Evolutionary conservation across 2,888 invertebrate species (phyloP), one percentile per base, ranked within the genome.

Genomic region (Stenichneumon culpator): DNA sequence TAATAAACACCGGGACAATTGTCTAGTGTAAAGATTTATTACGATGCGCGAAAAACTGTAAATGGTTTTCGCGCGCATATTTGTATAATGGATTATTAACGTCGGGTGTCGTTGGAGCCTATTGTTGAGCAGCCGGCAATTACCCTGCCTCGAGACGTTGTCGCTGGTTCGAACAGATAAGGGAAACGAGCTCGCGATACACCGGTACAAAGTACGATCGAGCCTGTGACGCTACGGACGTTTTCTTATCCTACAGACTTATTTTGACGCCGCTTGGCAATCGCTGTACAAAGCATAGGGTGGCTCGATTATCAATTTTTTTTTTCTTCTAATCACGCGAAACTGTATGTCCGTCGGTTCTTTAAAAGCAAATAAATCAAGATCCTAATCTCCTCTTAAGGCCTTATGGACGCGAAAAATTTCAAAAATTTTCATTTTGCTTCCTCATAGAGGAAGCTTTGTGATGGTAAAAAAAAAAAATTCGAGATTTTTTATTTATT

Each of bases 131-230:
- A 57, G 14, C 57, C 22, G 57, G 57, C 57, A 57, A 57, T 57
- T 25, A 19, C 9, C 63, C 47, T 32, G n/a, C 28, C 47, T n/a
- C 5, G 36, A 63, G 14, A n/a, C 16, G 9, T 28, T n/a, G 7
- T 25, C 19, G 5, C 2, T 47, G 14, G n/a, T n/a, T 19, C 9
- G 4, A 44, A n/a, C 14, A 28, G 74, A 74, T 74, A 74, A 57
- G 28, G 6, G 2, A 63, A 63, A 47, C 47, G 6, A 63, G 19
- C 25, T 28, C 57, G 7, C 14, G 11, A 63, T 74, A 60, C 74
- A 74, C 5, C 50, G 52, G 75, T 65, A 22, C 75, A 65, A 75
- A 75, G 75, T 75, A 52, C 75, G 75, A 65, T 6, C 75, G 65
- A 52, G 65, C 65, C 65, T 50, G 36, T 74, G 50, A 47, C 47